Evolutionary conservation across 2,797 vertebrate genomes (phyloP).

Genomic region (Myotis myotis): DNA sequence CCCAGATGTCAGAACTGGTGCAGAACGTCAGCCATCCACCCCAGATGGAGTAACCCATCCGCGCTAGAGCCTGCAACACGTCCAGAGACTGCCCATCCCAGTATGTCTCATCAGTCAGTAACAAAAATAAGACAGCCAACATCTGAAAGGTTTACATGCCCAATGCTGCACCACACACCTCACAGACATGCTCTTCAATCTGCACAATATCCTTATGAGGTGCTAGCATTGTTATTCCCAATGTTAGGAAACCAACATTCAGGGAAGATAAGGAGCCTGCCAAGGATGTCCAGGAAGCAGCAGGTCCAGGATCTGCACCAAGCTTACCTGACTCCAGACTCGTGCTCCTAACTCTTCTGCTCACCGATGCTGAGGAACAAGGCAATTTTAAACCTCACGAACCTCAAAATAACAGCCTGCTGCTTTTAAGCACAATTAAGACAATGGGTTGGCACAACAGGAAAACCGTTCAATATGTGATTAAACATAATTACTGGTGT

Average conservation of each 20-base stretch:
- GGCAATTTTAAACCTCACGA: slow-evolving; percentile 65
- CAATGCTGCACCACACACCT: background rate
- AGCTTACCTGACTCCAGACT: background rate
- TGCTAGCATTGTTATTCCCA: background rate
- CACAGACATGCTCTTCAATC: background rate
- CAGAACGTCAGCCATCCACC: background rate
- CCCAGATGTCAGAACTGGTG: background rate
- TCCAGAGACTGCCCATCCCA: background rate
- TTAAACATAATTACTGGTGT: slow-evolving; percentile 75
- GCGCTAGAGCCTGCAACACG: background rate
- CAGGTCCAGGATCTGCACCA: background rate
- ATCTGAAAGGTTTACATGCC: background rate
- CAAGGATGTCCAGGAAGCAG: background rate
- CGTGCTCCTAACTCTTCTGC: background rate
- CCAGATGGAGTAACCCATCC: background rate
- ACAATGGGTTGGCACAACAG: slow-evolving; percentile 76
- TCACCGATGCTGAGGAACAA: background rate
- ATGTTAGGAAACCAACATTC: background rate
- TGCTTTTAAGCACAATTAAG: slow-evolving; percentile 69
- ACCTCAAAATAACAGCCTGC: slow-evolving; percentile 74
- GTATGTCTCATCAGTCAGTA: background rate
- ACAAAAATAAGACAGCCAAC: background rate
- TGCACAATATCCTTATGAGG: background rate
- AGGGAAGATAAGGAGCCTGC: background rate
- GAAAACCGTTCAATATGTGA: slow-evolving; percentile 65